Evolutionary conservation across 2,797 vertebrate genomes (phyloP).

Genomic region (Kryptolebias ocellatus): DNA sequence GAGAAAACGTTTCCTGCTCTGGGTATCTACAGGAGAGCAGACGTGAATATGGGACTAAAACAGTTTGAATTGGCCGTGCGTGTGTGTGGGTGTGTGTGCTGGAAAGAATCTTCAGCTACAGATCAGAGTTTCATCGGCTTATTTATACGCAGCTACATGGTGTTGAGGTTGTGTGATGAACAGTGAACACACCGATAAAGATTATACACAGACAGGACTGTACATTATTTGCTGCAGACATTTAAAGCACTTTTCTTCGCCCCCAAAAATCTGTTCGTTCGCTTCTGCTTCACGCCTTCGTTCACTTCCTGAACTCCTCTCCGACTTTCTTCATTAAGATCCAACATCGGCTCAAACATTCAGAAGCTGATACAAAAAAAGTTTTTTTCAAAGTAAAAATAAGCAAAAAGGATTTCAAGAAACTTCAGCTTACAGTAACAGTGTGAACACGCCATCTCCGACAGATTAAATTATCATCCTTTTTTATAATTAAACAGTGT

Average conservation of each 20-base stretch:
- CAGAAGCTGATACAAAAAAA: conserved; percentile 35
- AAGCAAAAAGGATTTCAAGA: too few relatives aligned
- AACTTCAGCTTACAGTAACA: too few relatives aligned
- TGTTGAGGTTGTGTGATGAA: conserved; percentile 21
- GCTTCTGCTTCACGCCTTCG: neutral
- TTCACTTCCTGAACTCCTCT: conserved; percentile 14
- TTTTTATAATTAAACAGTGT: too few relatives aligned
- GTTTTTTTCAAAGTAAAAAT: too few relatives aligned
- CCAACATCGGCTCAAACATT: conserved; percentile 11
- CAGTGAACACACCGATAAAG: conserved; percentile 36
- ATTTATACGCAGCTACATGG: conserved; percentile 17
- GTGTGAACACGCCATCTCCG: too few relatives aligned
- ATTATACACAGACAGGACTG: conserved; percentile 32
- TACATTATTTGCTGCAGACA: conserved; percentile 71
- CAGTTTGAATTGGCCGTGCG: neutral
- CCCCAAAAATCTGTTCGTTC: neutral
- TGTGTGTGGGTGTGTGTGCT: conserved; percentile 12
- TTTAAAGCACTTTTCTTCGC: conserved; percentile 55
- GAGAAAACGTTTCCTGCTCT: conserved; percentile 23
- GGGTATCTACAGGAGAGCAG: neutral
- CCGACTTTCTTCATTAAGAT: neutral
- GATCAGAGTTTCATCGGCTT: conserved; percentile 5
- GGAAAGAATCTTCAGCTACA: conserved; percentile 13
- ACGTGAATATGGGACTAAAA: neutral
- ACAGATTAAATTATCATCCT: too few relatives aligned